These are phyloP conservation scores for Ennomos quercinarius DNA, from an alignment of 2,888 invertebrate species.

Conservation along the genomic window DNA sequence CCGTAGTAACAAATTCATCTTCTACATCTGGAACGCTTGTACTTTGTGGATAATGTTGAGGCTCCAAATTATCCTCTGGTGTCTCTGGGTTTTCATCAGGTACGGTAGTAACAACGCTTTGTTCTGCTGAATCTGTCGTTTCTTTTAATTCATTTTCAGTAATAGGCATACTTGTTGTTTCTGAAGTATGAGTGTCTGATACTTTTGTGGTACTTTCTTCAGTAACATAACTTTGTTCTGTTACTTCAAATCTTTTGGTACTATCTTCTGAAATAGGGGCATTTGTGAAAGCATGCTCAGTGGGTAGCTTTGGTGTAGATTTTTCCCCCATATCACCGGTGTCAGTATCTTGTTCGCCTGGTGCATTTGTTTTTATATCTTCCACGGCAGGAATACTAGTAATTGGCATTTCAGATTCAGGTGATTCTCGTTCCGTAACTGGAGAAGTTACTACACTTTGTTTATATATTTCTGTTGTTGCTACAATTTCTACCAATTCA, in stretches of 20 bases:
- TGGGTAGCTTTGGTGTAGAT: constrained; percentile 9
- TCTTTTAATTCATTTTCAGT: constrained; percentile 27
- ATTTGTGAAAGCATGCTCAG: constrained; percentile 1
- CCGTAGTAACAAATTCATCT: constrained; percentile 37
- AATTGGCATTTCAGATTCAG: constrained; percentile 10
- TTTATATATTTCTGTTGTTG: constrained; percentile 19
- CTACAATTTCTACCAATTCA: constrained; percentile 12
- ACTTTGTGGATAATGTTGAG: constrained; percentile 19
- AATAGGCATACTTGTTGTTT: constrained; percentile 24
- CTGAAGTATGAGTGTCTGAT: neutral
- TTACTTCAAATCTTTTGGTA: constrained; percentile 1
- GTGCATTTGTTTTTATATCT: constrained; percentile 16
- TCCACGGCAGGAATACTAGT: constrained; percentile 22
- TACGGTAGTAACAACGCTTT: constrained; percentile 1
- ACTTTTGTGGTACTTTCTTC: constrained; percentile 24
- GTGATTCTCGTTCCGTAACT: neutral
- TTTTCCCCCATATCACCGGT: constrained; percentile 11
- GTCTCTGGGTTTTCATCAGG: constrained; percentile 3
- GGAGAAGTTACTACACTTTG: constrained; percentile 6
- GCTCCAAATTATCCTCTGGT: constrained; percentile 6
- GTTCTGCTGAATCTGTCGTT: constrained; percentile 21
- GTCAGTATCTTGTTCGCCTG: constrained; percentile 14
- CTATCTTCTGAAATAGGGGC: constrained; percentile 8
- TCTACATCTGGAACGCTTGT: constrained; percentile 34
- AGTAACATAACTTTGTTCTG: constrained; percentile 15